A percentile compares a stretch with the other conserved stretches of the same genome.
These are phyloP conservation scores for Spatulosminthurus flaviceps DNA, from an alignment of 2,888 invertebrate species.

Conservation along the genomic window DNA sequence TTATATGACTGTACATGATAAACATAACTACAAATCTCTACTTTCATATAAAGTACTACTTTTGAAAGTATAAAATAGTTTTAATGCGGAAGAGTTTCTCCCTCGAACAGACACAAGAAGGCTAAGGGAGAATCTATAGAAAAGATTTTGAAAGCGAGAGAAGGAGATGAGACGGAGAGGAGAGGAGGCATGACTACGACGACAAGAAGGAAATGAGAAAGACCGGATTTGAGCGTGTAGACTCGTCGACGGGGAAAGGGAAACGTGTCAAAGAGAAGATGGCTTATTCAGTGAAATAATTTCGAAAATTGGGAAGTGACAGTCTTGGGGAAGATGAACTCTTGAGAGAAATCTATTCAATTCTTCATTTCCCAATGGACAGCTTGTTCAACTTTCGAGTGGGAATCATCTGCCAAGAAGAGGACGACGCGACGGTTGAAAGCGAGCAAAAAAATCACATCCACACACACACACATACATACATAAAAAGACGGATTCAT, in stretches of 20 bases:
- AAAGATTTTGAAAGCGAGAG: slow-evolving; percentile 31
- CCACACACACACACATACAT: background rate
- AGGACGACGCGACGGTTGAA: background rate
- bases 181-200: too few species aligned
- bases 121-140: background rate
- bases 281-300: slow-evolving; percentile 40
- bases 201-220: slow-evolving; percentile 29
- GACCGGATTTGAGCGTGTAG: background rate
- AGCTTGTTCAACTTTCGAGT: slow-evolving; percentile 40
- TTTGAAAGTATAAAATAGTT: background rate
- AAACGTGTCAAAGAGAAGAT: slow-evolving; percentile 29
- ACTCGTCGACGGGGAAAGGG: slow-evolving; percentile 22
- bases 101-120: background rate
- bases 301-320: slow-evolving; percentile 42
- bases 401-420: slow-evolving; percentile 44
- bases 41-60: too few species aligned
- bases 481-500: slow-evolving; percentile 13
- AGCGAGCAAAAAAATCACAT: slow-evolving; percentile 18
- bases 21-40: too few species aligned
- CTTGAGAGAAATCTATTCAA: slow-evolving; percentile 45
- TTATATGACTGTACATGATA: too few species aligned
- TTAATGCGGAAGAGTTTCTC: background rate
- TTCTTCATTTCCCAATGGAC: slow-evolving; percentile 47
- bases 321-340: slow-evolving; percentile 37
- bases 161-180: background rate